A percentile compares a stretch with the other conserved stretches of the same genome.
phyloP scores from a whole-genome alignment of 2,113 vertebrate genomes.

The Aplodontia rufa region DNA sequence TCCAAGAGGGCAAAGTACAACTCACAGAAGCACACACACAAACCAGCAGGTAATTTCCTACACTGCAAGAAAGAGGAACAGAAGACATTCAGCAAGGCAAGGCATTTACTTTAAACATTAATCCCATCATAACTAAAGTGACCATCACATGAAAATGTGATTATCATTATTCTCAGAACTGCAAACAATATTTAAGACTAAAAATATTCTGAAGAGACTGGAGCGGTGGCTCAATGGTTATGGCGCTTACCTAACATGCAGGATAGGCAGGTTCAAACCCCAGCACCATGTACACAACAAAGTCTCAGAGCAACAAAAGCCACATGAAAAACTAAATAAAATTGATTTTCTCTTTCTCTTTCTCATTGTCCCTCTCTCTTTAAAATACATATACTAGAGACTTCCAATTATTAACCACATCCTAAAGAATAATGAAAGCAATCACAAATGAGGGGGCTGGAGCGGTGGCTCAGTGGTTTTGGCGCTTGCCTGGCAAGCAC shows the following conservation, averaged over 20 bases:
- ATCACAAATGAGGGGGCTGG: background rate
- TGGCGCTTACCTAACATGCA: no score
- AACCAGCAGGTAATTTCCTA: no score
- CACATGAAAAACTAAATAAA: no score
- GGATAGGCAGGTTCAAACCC: no score
- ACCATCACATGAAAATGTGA: background rate
- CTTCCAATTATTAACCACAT: background rate
- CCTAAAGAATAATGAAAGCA: background rate
- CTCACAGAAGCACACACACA: background rate
- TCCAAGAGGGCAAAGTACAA: background rate
- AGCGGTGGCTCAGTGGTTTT: no score
- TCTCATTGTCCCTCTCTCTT: no score
- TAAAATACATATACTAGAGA: background rate
- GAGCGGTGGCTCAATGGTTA: no score
- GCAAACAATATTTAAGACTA: background rate
- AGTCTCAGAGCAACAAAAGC: no score
- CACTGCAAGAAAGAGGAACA: fast-evolving
- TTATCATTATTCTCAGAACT: background rate
- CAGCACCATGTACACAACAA: no score
- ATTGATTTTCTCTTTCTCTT: no score
- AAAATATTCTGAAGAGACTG: no score
- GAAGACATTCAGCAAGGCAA: background rate
- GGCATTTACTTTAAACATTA: background rate
- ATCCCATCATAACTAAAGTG: background rate
- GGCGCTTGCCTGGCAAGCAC: no score